Base-by-base conservation (phyloP, 2,113 vertebrate genomes). In the Odobenus rosmarus region DNA sequence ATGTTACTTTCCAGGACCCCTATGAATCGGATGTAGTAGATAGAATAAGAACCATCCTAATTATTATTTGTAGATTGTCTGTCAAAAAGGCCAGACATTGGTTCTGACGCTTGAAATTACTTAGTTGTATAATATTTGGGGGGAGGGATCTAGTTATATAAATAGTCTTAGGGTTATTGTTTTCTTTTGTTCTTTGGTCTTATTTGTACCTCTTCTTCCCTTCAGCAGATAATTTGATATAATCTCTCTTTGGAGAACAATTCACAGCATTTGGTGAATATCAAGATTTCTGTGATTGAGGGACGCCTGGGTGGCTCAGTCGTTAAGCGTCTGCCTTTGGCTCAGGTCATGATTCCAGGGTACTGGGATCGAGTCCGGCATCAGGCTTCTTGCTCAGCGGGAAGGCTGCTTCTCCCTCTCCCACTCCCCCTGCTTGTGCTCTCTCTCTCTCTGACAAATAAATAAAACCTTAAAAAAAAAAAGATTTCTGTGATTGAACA, bases 151-250 rank as follows among this genome's bases (percentile, higher is more conserved):
- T 81, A 87, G 19, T 59, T 91, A 91, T 55, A 59, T 28, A 76
- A 61, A 46, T 82, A 79, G 36, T 64, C 33, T 92, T 42, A 36
- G 55, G 2, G 14, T 77, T 93, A 16, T 87, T 71, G 33, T 12
- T 61, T 55, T 77, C 12, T 67, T 33, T 85, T 89, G 74, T 46
- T 49, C 46, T 76, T 26, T 23, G 11, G 31, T 90, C 24, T 90
- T 69, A 59, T 46, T 80, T 85, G n/a, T 72, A 64, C 28, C 51
- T 79, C n/a, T 28, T 94, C 13, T 83, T 81, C 49, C 28, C 5
- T 96, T 83, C 31, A 88, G 4, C 21, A 94, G 71, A 83, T 88
- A 84, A 92, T 94, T 94, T 94, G 9, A 85, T 88, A 61, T 15
- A 57, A 46, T 57, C 55, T 92, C 5, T 92, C 61, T 69, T 85